Evolutionary conservation across 2,888 invertebrate genomes (phyloP), one percentile per base, ranked within the genome.

Genomic region (Drosophila anceps): DNA sequence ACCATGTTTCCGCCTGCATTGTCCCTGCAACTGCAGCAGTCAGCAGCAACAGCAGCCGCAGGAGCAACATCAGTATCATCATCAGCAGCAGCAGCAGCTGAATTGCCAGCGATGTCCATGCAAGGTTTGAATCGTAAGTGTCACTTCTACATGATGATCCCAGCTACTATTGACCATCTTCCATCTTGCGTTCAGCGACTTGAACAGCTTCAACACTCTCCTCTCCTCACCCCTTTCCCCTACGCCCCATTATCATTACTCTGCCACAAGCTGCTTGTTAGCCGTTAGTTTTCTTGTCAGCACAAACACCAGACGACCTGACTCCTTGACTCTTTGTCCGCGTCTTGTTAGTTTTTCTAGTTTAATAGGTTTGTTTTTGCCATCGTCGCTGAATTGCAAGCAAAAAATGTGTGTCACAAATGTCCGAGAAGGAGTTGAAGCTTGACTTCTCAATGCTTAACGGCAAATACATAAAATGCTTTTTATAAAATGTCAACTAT

Each of bases 61-160:
- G 27, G n/a, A 18, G 12, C 50, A 20, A 7, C 50, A 50, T 7
- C 31, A 50, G 7, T 31, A 50, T 2, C 37, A 20, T 12, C 50
- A 50, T 7, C 31, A 50, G 7, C 50, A 50, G 18, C 31, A 50
- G 7, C 50, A 50, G 18, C 18, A 13, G 12, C 50, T 76, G 88
- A 85, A 64, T 76, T 89, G 81, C 81, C 90, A 58, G 81, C 90
- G 70, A 79, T 90, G 90, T 91, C 91, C 82, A 91, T 90, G 91
- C 91, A 91, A 76, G 91, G 91, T 85, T 90, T 86, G 90, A 92
- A 92, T 92, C 83, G 91, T 91, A 92, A 91, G 91, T 91, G 91
- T 79, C 81, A 79, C 66, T 73, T 63, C 63, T 75, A 76, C 70
- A 75, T 64, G 76, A 71, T 79, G 71, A 78, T 82, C 77, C 39